Percentiles rank a stretch among this genome's conserved stretches.
These are phyloP conservation scores for Scaptomyza cyrtandrae DNA, from an alignment of 2,888 invertebrate genomes.

Conservation along the genomic window DNA sequence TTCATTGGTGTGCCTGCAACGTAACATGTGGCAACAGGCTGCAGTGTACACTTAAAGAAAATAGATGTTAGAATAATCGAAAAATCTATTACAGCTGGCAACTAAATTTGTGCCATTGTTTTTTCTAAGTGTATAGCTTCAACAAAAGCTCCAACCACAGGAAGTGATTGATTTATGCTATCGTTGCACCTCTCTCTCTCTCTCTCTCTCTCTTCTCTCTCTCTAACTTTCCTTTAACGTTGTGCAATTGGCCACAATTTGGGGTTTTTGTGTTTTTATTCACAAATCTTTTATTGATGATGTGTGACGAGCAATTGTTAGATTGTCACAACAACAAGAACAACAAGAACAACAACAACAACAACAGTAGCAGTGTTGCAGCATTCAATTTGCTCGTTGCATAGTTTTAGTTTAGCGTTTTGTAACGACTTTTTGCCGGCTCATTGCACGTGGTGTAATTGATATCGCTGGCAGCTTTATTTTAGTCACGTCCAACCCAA, in stretches of 20 bases:
- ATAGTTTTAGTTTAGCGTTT: conserved; percentile 20
- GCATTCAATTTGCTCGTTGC: conserved; percentile 28
- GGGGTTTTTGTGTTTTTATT: conserved; percentile 56
- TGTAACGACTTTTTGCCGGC: conserved; percentile 53
- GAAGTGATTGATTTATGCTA: conserved; percentile 77
- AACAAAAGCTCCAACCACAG: conserved; percentile 61
- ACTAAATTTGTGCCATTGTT: not conserved
- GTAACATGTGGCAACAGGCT: conserved; percentile 23
- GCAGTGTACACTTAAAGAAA: conserved; percentile 16
- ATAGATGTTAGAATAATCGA: not conserved
- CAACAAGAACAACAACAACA: conserved; percentile 2
- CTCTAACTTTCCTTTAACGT: conserved; percentile 9
- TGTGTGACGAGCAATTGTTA: conserved; percentile 59
- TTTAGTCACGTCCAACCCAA: conserved; percentile 66
- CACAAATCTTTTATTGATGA: conserved; percentile 74
- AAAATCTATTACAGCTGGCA: not conserved
- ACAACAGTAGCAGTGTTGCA: conserved; percentile 13
- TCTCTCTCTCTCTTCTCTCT: too few species aligned
- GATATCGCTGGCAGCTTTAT: conserved; percentile 58
- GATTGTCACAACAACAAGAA: conserved; percentile 1
- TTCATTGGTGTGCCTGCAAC: conserved; percentile 45
- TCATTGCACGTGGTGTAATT: conserved; percentile 67
- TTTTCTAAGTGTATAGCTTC: not conserved
- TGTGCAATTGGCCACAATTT: conserved; percentile 64
- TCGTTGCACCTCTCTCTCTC: not conserved